Evolutionary conservation across 2,888 invertebrate species (phyloP), one percentile per base, ranked within the genome.

Genomic region (Ophion ellenae): DNA sequence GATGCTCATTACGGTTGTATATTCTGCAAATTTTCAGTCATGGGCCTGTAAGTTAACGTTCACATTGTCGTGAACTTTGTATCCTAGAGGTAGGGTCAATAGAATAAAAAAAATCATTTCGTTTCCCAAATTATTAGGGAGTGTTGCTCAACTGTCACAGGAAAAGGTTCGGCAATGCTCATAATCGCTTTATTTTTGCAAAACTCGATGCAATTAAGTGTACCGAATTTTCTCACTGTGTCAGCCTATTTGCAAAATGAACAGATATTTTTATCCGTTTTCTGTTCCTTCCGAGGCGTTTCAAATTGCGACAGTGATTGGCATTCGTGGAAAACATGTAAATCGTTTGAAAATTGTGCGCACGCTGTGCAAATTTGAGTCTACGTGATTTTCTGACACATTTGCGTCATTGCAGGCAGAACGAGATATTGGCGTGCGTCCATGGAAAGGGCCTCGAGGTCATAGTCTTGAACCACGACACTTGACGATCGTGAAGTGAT

Each of bases 381-480:
- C 14, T 40, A 7, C 9, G 53, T 28, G 7, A n/a, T 75, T 32
- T 57, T 28, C 32, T 47, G 28, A 63, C 32, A 75, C 57, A 20
- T 64, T 69, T 74, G 5, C 73, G 1, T 47, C n/a, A 83, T 90
- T 89, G 88, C 90, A 92, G 90, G 84, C 89, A 92, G 47, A 83
- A 89, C 64, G 82, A 88, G 61, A 89, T 94, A 84, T 88, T 93
- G 75, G 88, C 94, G 40, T 95, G 95, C 90, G 90, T 95, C 17
- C 95, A 95, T 91, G 96, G 96, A 61, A 95, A 95, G 92, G 96
- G 96, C 47, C 90, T 95, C 73, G 95, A 95, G 92, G 87, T 95
- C n/a, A 87, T 94, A 71, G 45, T 76, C n/a, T 57, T 86, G 40
- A 32, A 84, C 14, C 10, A 45, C 53, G 2, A 84, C 24, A 24